phyloP scores from a whole-genome alignment of 1,140 invertebrate genomes.

The Drosophila punjabiensis region DNA sequence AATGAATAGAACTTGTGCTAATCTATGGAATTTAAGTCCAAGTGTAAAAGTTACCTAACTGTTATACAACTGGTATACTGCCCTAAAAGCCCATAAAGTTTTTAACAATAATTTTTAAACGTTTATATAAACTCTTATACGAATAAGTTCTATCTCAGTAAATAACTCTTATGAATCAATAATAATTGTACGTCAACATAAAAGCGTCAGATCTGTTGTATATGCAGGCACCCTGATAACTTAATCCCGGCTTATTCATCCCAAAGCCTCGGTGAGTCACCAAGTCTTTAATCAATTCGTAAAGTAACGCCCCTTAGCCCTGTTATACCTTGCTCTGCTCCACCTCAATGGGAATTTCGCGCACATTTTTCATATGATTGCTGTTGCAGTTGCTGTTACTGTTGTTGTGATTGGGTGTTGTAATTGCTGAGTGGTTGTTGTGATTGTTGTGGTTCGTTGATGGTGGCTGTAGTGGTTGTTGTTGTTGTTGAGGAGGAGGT shows the following conservation, averaged over 20 bases:
- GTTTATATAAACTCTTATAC: not conserved
- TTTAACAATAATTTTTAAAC: too few species aligned
- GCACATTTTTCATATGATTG: conserved; percentile 71
- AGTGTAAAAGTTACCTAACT: not conserved
- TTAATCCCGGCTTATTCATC: not conserved
- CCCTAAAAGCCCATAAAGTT: too few species aligned
- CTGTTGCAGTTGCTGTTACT: conserved; percentile 41
- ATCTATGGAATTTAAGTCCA: too few species aligned
- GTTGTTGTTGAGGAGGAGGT: conserved; percentile 40
- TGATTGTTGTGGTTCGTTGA: conserved; percentile 39
- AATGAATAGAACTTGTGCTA: too few species aligned
- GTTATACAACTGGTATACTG: conserved; percentile 21
- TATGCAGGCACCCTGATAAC: not conserved
- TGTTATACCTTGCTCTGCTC: conserved; percentile 81
- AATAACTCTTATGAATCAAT: not conserved
- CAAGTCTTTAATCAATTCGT: not conserved
- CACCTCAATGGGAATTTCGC: conserved; percentile 85
- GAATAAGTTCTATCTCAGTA: not conserved
- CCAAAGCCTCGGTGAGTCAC: not conserved
- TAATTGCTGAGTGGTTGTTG: conserved; percentile 45
- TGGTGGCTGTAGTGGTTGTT: conserved; percentile 31
- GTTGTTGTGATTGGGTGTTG: conserved; percentile 56
- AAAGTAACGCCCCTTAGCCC: not conserved
- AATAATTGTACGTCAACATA: not conserved
- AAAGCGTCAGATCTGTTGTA: not conserved